Base-by-base conservation (phyloP, 2,888 invertebrate genomes). In the Cryptocephalus primarius region DNA sequence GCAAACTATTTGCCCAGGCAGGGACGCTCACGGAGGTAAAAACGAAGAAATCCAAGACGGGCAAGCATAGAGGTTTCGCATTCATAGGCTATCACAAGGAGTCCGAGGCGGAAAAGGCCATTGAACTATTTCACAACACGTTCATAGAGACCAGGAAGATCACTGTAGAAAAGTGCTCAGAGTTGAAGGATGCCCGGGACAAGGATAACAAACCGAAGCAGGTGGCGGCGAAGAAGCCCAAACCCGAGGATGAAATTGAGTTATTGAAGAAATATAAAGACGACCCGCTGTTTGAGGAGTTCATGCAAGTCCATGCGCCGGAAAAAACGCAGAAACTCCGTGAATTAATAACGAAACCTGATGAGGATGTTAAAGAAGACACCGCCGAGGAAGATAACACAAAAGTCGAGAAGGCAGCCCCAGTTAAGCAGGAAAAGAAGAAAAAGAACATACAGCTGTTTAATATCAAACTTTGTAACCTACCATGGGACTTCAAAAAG, bases 11-110 rank as follows among this genome's bases (percentile, higher is more conserved):
- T 67, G 76, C 82, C 42, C 69, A 81, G 59, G 85, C 87, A 62
- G 94, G 94, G 14, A 79, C 79, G 52, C 82, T 99, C 8, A 97
- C 96, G 8, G 97, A 99, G 72, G 79, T 95, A 8, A 89, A 92
- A 60, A 70, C 97, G 8, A 97, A 96, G 68, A 95, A 87, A 62
- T 92, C 91, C 1, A 79, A 84, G 57, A 85, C 90, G 73, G 95
- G 96, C 8, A 83, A 83, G 64, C 97, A 97, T 67, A 77, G 97
- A 48, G 84, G 87, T 60, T 97, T 97, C 72, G 92, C 85, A 4
- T 97, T 97, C 65, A 74, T 99, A 57, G 97, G 97, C 8, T 97
- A 82, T 68, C 83, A 88, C 63, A 80, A 76, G 14, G 86, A 85
- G 51, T 80, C 83, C 42, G 85, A 90, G 62, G 95, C 93, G 0